Conservation (phyloP, 1,140 invertebrate genomes). For the Epicauta chinensis region DNA sequence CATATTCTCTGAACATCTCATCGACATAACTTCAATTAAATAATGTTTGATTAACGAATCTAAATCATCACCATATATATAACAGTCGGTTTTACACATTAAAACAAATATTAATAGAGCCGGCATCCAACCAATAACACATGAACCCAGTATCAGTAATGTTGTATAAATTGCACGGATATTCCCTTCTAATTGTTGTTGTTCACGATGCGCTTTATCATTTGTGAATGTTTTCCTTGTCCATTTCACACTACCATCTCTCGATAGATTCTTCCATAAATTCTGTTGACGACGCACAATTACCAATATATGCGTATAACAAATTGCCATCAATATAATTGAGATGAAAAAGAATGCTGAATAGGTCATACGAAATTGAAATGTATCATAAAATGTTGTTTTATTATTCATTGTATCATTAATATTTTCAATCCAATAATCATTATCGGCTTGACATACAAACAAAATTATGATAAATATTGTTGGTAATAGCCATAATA, state of each 20-base stretch:
- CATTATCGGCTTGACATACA: slow-evolving; percentile 23
- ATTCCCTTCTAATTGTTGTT: slow-evolving; percentile 45
- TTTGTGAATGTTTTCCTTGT: slow-evolving; percentile 12
- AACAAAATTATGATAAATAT: slow-evolving; percentile 51
- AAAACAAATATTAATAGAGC: slow-evolving; percentile 50
- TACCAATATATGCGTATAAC: slow-evolving; percentile 55
- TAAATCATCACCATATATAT: slow-evolving; percentile 26
- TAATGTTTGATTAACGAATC: slow-evolving; percentile 22
- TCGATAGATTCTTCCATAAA: slow-evolving; percentile 42
- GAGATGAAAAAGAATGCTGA: slow-evolving; percentile 45
- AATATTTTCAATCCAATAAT: slow-evolving; percentile 10
- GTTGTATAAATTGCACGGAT: slow-evolving; percentile 61
- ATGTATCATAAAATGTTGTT: slow-evolving; percentile 26
- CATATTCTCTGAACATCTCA: slow-evolving; percentile 40
- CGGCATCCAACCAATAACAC: slow-evolving; percentile 59
- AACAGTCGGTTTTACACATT: slow-evolving; percentile 49
- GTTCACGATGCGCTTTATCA: slow-evolving; percentile 26
- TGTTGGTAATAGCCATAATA: slow-evolving; percentile 52
- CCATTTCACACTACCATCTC: slow-evolving; percentile 34
- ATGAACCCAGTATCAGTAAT: slow-evolving; percentile 60
- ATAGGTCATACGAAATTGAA: slow-evolving; percentile 45
- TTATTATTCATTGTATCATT: background rate
- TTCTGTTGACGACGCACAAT: slow-evolving; percentile 50
- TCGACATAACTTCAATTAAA: slow-evolving; percentile 28
- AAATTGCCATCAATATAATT: slow-evolving; percentile 51